Base-by-base conservation (phyloP, 1,140 invertebrate genomes). In the Drosophila ogumai region DNA sequence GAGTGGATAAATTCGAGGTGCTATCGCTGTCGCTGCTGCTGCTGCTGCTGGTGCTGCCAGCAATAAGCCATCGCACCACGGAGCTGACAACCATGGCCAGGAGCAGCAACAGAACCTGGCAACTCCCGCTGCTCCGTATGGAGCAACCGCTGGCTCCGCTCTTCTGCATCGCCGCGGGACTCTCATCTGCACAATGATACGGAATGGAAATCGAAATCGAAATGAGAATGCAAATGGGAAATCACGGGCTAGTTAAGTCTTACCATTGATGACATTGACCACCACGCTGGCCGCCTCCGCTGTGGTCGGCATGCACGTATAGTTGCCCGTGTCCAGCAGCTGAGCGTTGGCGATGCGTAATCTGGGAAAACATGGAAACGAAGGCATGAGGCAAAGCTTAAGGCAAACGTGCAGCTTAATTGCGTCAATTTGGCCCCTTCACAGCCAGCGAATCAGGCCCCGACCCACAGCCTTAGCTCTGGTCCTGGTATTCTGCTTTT, bases 181-280 rank as follows among this genome's bases (percentile, higher is more conserved):
- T 96, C 90, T 97, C 96, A 75, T 96, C 96, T 96, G 93, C 28
- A 63, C n/a, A 57, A 55, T 25, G 40, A 34, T 17, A 59, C 31
- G 32, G 32, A 8, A 54, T 13, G 47, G 19, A 17, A 38, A 32
- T 19, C 22, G 17, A 25, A 60, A 49, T 5, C 43, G 25, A 17
- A 32, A 32, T 19, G 31, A 13, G 25, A 60, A 56, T 71, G 13
- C 22, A 38, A 38, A 55, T 25, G 34, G 19, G 15, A 25, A 55
- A 55, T 55, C 52, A 55, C 52, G 28, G 38, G 38, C 50, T 41
- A n/a, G 38, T 10, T 72, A 40, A 60, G 63, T 46, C 56, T 95
- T 94, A 98, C 97, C 97, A 93, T 97, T 97, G 92, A 98, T 97
- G 86, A 98, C 96, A 93, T 98, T 97, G 60, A 98, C 96, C 91